Evolutionary conservation across 2,888 invertebrate genomes (phyloP), one percentile per base, ranked within the genome.

Genomic region (Drosophila formosana): DNA sequence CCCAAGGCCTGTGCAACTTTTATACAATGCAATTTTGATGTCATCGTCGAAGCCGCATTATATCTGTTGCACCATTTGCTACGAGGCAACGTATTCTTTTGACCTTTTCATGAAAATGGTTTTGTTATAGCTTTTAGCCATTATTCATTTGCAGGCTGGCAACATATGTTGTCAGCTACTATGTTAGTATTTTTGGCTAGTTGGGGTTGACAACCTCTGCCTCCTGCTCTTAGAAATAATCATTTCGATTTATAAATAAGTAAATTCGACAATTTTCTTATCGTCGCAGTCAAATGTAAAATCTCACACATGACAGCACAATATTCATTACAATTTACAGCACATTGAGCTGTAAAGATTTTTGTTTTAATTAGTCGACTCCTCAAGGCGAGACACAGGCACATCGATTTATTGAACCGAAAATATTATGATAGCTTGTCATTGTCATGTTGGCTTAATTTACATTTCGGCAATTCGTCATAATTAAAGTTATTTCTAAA

Each of bases 1-100:
- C 78, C 67, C 75, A 77, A 80, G 81, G 78, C 72, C 69, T 67
- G 13, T 53, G 46, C 60, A 34, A 28, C 28, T 28, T 30, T 30
- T 51, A 43, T 37, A 26, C 64, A 65, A 53, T 79, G 74, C 58
- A 69, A 52, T 64, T 76, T 75, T 49, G 75, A 63, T 75, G 72
- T 75, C 76, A 66, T 72, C 72, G 58, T 41, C 51, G 58, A 58
- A 66, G 68, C 76, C 57, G 62, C 62, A 58, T 70, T 62, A 62
- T 62, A 67, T 73, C 69, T 73, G 58, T 73, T 73, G 64, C 46
- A 23, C 23, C 72, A 72, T 37, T 37, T 11, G 50, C 52, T 46
- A 76, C 65, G 63, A 63, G 64, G 58, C 68, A 62, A 45, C 51
- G 66, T 76, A 67, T 75, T 49, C 67, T 30, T 49, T 18, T 47